phyloP scores from a whole-genome alignment of 2,888 invertebrate genomes.

The Rotaria macrura region DNA sequence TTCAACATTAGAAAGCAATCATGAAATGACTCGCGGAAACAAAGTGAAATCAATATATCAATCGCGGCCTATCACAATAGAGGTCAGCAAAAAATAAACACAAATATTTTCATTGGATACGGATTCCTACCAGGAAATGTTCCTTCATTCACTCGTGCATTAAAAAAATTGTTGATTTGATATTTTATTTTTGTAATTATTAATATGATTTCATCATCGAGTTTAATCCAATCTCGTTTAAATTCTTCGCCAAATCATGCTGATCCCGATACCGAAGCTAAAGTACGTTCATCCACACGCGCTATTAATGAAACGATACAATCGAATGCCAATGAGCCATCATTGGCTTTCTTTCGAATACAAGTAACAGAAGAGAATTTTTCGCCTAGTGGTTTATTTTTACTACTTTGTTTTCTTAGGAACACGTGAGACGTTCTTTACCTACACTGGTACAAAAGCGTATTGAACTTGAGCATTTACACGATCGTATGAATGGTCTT shows the following conservation, averaged over 20 bases:
- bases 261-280: slow-evolving; percentile 24
- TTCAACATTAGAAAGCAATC: too few species aligned
- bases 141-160: too few species aligned
- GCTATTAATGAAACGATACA: slow-evolving; percentile 22
- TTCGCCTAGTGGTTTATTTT: background rate
- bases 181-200: background rate
- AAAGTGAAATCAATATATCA: background rate
- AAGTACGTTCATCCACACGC: slow-evolving; percentile 4
- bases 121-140: too few species aligned
- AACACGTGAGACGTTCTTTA: slow-evolving; percentile 25
- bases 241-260: background rate
- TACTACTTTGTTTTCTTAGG: background rate
- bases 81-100: background rate
- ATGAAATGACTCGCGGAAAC: too few species aligned
- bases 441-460: slow-evolving; percentile 14
- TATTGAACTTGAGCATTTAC: slow-evolving; percentile 10
- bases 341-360: slow-evolving; percentile 28
- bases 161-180: too few species aligned
- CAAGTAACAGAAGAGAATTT: background rate
- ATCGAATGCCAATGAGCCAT: slow-evolving; percentile 29
- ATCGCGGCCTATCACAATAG: background rate
- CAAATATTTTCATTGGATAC: background rate
- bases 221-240: background rate
- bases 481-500: background rate
- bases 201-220: background rate